Conservation (phyloP, 2,888 invertebrate species). For the Melieria picta region DNA sequence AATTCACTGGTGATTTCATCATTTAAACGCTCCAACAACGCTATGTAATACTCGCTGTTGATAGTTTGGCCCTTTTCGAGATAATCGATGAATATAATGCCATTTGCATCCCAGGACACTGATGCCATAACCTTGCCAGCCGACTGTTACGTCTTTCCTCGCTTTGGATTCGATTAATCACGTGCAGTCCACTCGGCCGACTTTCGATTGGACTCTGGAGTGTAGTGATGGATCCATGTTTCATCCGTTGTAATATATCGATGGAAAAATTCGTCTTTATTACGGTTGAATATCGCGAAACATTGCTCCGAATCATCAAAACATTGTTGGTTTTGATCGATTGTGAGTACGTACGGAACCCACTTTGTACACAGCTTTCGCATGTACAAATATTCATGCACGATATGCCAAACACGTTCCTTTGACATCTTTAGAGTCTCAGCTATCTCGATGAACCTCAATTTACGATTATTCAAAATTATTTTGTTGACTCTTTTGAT, state of each 20-base stretch:
- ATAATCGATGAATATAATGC: background rate
- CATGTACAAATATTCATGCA: conserved; percentile 11
- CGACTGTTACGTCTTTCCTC: conserved; percentile 1
- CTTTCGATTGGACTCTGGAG: no score
- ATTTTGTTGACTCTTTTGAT: no score
- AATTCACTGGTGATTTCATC: no score
- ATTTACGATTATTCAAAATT: no score
- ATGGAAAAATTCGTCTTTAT: no score
- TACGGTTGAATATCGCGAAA: no score
- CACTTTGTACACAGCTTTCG: background rate
- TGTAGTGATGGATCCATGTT: no score
- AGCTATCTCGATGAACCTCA: no score
- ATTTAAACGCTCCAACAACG: no score
- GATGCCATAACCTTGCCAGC: conserved; percentile 11
- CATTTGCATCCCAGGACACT: background rate
- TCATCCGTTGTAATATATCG: no score
- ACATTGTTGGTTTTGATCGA: no score
- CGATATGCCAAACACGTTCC: background rate
- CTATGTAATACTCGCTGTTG: no score
- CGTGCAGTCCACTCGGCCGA: background rate
- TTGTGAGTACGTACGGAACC: background rate
- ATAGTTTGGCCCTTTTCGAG: background rate
- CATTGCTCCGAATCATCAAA: background rate
- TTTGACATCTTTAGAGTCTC: background rate
- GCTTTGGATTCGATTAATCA: background rate